A percentile compares a stretch with the other conserved stretches of the same genome.
Evolutionary conservation across 1,140 invertebrate species (phyloP).

Genomic region (Olivierus martensii): DNA sequence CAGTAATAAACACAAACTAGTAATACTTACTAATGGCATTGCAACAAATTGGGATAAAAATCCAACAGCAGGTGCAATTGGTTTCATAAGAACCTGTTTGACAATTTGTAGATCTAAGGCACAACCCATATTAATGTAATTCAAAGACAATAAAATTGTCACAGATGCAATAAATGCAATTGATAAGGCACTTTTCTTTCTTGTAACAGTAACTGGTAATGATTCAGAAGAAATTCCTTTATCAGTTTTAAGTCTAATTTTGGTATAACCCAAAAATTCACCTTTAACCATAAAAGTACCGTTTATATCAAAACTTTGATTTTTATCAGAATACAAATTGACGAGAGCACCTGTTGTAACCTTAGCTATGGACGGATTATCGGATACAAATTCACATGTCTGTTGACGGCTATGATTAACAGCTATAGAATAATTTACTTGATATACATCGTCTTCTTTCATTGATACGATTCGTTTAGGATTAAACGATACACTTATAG

Average conservation of each 20-base stretch:
- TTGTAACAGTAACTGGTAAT: constrained; percentile 12
- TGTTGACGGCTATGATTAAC: background rate
- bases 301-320: constrained; percentile 1
- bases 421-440: constrained; percentile 6
- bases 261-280: constrained; percentile 45
- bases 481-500: constrained; percentile 16
- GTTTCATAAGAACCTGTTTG: constrained; percentile 49
- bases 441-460: constrained; percentile 4
- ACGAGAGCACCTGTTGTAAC: background rate
- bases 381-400: constrained; percentile 3
- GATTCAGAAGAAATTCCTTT: background rate
- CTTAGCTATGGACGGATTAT: constrained; percentile 8
- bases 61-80: constrained; percentile 70
- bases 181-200: constrained; percentile 5
- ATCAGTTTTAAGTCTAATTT: constrained; percentile 2
- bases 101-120: constrained; percentile 64
- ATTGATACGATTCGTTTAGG: constrained; percentile 6
- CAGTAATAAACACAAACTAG: constrained; percentile 2
- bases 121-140: constrained; percentile 89
- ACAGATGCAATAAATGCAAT: constrained; percentile 39
- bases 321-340: background rate
- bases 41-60: constrained; percentile 68
- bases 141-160: constrained; percentile 58
- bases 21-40: constrained; percentile 71
- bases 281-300: constrained; percentile 38